Evolutionary conservation across 2,888 invertebrate genomes (phyloP).

Genomic region (Leptopilina drosophilae): DNA sequence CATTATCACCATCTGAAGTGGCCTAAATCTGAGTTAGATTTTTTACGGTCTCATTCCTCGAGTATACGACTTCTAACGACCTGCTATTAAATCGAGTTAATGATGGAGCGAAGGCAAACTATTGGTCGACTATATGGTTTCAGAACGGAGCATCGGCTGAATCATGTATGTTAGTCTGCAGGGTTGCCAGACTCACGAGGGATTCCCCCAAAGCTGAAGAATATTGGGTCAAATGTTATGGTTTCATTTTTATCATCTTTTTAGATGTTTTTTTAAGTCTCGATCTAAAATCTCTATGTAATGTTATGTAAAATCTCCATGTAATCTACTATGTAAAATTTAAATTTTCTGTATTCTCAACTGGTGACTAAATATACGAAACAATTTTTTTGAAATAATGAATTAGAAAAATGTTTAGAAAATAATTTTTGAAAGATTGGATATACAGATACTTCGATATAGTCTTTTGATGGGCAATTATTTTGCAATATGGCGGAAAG

Average conservation of each 20-base stretch:
- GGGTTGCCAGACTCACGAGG: constrained; percentile 25
- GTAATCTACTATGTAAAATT: too few relatives aligned
- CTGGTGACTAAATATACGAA: too few relatives aligned
- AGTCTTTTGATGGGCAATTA: too few relatives aligned
- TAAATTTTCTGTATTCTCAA: too few relatives aligned
- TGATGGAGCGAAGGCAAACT: constrained; percentile 61
- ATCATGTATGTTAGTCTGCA: constrained; percentile 33
- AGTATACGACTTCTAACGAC: constrained; percentile 71
- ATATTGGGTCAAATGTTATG: constrained; percentile 15
- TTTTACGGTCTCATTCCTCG: constrained; percentile 38
- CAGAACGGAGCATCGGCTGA: constrained; percentile 16
- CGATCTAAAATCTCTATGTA: too few relatives aligned
- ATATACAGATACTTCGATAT: too few relatives aligned
- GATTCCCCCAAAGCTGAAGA: constrained; percentile 16
- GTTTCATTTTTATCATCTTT: background rate
- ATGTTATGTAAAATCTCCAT: too few relatives aligned
- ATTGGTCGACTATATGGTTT: constrained; percentile 27
- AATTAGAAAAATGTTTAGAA: too few relatives aligned
- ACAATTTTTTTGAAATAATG: too few relatives aligned
- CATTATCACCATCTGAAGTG: constrained; percentile 24
- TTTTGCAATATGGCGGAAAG: too few relatives aligned
- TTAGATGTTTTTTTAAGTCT: too few relatives aligned
- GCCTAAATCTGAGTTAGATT: constrained; percentile 37
- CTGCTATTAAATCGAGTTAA: constrained; percentile 72
- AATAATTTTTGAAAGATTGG: too few relatives aligned